These are phyloP conservation scores for Ataeniobius toweri DNA, from an alignment of 2,797 vertebrate genomes.

Conservation along the genomic window DNA sequence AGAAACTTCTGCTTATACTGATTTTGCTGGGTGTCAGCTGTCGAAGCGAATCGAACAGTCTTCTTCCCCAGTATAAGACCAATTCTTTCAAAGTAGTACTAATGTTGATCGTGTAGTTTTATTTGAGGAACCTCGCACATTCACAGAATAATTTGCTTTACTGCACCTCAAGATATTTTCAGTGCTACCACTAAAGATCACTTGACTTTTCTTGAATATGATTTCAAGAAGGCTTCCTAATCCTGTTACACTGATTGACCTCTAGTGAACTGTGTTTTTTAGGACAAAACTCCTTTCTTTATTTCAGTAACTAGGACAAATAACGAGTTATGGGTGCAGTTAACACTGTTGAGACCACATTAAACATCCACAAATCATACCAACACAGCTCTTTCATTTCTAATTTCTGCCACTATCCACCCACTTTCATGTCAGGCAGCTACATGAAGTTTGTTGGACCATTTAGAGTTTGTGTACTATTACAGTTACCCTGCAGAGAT, in stretches of 20 bases:
- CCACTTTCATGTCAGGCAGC: neutral
- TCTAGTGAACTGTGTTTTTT: slow-evolving; percentile 12
- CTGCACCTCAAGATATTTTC: neutral
- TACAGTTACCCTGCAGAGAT: neutral
- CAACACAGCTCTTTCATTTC: neutral
- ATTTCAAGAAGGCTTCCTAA: slow-evolving; percentile 8
- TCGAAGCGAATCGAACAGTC: neutral
- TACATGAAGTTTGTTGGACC: neutral
- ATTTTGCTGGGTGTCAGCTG: neutral
- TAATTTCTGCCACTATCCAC: neutral
- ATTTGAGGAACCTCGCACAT: neutral
- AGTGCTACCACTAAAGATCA: neutral
- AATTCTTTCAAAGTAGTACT: neutral
- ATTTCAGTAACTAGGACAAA: neutral
- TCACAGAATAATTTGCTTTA: neutral
- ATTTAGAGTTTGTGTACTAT: slow-evolving; percentile 3
- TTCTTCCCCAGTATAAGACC: neutral
- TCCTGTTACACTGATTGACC: slow-evolving; percentile 7
- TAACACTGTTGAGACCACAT: neutral
- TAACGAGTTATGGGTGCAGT: neutral
- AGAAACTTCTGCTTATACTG: neutral
- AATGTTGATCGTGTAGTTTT: neutral
- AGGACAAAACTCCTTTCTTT: neutral
- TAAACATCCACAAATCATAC: neutral
- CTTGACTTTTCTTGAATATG: slow-evolving; percentile 6